phyloP scores from a whole-genome alignment of 2,888 invertebrate species.

The Pristionchus maxplancki region DNA sequence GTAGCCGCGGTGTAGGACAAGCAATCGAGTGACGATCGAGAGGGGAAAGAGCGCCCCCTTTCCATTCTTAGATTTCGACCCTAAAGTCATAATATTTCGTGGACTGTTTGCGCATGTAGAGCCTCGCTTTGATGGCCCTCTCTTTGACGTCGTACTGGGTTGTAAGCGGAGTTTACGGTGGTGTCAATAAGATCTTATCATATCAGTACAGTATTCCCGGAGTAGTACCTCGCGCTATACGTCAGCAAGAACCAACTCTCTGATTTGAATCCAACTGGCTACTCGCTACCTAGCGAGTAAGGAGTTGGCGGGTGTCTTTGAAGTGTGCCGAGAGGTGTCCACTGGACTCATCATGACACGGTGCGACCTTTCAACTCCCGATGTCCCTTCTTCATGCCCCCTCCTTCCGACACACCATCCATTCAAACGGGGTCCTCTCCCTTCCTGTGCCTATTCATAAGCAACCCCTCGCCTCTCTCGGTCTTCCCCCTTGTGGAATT shows the following conservation, averaged over 20 bases:
- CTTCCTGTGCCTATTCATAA: slow-evolving; percentile 16
- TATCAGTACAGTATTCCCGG: neutral
- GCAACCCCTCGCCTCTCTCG: neutral
- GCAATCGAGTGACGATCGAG: neutral
- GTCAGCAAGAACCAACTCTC: neutral
- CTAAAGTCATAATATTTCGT: slow-evolving; percentile 43
- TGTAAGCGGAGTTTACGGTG: slow-evolving; percentile 3
- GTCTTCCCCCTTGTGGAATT: slow-evolving; percentile 3
- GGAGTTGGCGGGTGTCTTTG: slow-evolving; percentile 7
- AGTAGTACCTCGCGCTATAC: neutral
- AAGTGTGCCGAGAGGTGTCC: neutral
- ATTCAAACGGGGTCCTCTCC: slow-evolving; percentile 39
- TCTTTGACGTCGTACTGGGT: neutral
- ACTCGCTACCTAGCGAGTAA: slow-evolving; percentile 5
- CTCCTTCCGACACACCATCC: slow-evolving; percentile 20
- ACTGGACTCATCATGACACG: slow-evolving; percentile 30
- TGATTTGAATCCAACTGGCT: neutral
- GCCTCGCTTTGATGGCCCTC: neutral
- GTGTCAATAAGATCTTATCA: slow-evolving; percentile 12
- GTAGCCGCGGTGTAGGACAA: neutral
- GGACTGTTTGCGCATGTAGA: neutral
- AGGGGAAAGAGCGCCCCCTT: neutral
- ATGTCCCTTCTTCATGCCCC: neutral
- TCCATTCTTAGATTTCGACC: slow-evolving; percentile 44
- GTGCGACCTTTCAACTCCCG: slow-evolving; percentile 37